Evolutionary conservation across 2,888 invertebrate species (phyloP).

Genomic region (Agrochola lota): DNA sequence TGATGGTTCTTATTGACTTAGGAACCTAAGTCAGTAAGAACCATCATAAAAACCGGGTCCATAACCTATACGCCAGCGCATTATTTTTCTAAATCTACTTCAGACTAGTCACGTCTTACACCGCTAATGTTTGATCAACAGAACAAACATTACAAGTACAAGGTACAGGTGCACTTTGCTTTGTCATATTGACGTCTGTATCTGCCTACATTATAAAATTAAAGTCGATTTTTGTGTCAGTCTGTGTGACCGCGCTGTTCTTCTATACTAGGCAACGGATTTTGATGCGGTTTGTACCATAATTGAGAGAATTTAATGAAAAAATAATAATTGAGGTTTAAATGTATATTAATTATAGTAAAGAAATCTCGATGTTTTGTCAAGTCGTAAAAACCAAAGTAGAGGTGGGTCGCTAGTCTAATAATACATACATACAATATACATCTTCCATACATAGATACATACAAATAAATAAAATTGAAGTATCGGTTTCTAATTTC

Average conservation of each 20-base stretch:
- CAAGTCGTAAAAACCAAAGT: no score
- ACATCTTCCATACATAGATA: no score
- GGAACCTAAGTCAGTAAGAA: neutral
- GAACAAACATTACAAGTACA: constrained; percentile 18
- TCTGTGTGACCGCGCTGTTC: neutral
- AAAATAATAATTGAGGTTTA: no score
- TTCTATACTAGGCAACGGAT: no score
- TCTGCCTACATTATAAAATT: neutral
- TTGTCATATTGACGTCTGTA: neutral
- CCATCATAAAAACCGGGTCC: neutral
- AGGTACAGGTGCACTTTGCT: constrained; percentile 24
- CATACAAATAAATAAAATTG: no score
- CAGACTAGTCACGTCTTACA: neutral
- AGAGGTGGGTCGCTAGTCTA: no score
- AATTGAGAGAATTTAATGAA: neutral
- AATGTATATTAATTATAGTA: no score
- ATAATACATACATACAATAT: no score
- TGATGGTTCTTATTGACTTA: no score
- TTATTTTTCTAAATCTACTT: constrained; percentile 9
- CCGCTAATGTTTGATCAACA: constrained; percentile 8
- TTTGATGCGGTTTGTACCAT: neutral
- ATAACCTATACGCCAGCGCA: neutral
- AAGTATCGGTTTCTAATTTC: no score
- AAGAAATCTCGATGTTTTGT: no score
- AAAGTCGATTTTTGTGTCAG: neutral